phyloP scores from a whole-genome alignment of 2,113 vertebrate species.

The Tragelaphus imberbis region DNA sequence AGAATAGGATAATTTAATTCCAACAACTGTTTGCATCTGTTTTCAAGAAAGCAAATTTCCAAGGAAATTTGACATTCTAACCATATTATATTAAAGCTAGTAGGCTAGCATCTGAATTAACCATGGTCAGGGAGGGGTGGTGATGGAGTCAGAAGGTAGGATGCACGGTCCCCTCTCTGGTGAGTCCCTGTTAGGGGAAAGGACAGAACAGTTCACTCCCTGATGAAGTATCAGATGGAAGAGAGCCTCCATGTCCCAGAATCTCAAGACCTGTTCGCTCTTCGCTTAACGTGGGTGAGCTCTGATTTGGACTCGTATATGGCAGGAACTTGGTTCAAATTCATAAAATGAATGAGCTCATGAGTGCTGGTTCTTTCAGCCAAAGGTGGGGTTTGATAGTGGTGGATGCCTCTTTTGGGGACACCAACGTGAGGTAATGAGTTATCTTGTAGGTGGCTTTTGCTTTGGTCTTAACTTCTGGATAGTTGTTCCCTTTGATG shows the following conservation, averaged over 20 bases:
- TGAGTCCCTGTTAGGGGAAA: not conserved
- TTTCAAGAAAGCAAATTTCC: not conserved
- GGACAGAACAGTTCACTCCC: fast-evolving
- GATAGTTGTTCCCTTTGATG: not conserved
- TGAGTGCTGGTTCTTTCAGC: not conserved
- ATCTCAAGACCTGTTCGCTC: not conserved
- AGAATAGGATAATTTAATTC: not conserved
- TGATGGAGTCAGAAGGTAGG: not conserved
- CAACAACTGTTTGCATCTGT: not conserved
- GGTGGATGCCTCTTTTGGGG: not conserved
- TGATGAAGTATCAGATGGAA: not conserved
- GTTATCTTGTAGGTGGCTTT: not conserved
- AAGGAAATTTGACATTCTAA: not conserved
- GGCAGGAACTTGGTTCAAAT: not conserved
- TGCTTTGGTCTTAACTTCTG: not conserved
- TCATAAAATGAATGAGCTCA: not conserved
- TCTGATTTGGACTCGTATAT: not conserved
- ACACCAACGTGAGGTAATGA: not conserved
- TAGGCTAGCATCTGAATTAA: not conserved
- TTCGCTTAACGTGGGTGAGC: not conserved
- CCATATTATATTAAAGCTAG: not conserved
- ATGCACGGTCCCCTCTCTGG: fast-evolving
- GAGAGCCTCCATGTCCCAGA: not conserved
- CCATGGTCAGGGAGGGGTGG: not conserved
- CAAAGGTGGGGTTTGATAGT: not conserved